Evolutionary conservation across 2,888 invertebrate species (phyloP).

Genomic region (Leptinotarsa juncta): DNA sequence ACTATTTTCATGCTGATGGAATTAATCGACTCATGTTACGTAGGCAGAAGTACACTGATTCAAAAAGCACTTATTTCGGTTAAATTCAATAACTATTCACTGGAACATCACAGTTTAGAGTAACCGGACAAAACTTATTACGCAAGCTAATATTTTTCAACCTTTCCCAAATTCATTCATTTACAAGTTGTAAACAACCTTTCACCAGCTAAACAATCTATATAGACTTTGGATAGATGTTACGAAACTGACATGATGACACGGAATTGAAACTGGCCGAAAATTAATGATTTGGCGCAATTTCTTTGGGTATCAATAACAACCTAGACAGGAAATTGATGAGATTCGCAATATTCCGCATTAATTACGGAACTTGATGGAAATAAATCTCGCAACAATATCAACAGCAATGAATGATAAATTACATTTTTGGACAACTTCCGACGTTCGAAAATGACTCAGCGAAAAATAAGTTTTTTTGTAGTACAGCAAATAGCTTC

Average conservation of each 20-base stretch:
- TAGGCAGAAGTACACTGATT: no score
- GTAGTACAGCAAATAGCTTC: neutral
- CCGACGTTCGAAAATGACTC: neutral
- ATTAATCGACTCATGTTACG: no score
- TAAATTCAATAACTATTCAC: no score
- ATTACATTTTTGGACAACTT: neutral
- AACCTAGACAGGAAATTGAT: slow-evolving; percentile 2
- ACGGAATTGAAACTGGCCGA: slow-evolving; percentile 4
- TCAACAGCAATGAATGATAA: slow-evolving; percentile 2
- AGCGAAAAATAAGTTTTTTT: neutral
- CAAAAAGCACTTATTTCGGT: no score
- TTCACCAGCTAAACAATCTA: no score
- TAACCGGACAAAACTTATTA: no score
- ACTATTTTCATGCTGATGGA: no score
- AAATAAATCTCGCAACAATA: neutral
- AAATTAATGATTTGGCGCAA: slow-evolving; percentile 7
- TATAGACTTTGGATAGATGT: neutral
- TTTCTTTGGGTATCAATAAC: slow-evolving; percentile 11
- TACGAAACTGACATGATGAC: neutral
- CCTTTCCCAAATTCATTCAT: no score
- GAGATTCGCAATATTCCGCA: neutral
- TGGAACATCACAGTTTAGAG: no score
- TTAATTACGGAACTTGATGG: slow-evolving; percentile 1
- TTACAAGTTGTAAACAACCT: no score
- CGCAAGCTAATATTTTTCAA: no score